Base-by-base conservation (phyloP, 1,140 invertebrate species). In the Dinothrombium tinctorium region DNA sequence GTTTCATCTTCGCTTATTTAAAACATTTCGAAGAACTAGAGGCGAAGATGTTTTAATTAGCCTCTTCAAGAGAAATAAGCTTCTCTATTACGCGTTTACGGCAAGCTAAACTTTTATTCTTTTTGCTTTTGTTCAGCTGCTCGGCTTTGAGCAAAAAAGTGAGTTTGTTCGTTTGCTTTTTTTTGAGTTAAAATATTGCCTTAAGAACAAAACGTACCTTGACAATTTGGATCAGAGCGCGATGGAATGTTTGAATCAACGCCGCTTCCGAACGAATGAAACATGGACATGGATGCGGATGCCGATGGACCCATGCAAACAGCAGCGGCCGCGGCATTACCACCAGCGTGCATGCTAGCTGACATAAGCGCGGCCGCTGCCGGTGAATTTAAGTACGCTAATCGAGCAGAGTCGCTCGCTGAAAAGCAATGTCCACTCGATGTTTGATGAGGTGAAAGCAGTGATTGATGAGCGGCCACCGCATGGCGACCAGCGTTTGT, bases 341-440 rank as follows among this genome's bases (percentile, higher is more conserved):
- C 14, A 4, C 36, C 36, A 15, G 23, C 37, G 23, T 44, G 42
- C 41, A 42, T 42, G n/a, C n/a, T n/a, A n/a, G n/a, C n/a, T n/a
- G 42, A 44, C 37, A 44, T 44, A 14, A 44, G 35, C 15, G 42
- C 42, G 11, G 42, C 42, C 2, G 42, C 42, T 8, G 42, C 42
- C 25, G 39, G 41, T 7, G 42, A 43, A 36, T 44, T 43, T 14
- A 44, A 40, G 31, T 44, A 44, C 20, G 42, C n/a, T n/a, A 43
- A n/a, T 15, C 42, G 20, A 4, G 37, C 37, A 2, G 35, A 28
- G n/a, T 19, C 24, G 15, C 26, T 40, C 2, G 24, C 11, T 20
- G 42, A 8, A 4, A 41, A 33, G 17, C 40, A 37, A 28, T 41
- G 26, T 5, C n/a, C 7, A 38, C 37, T 38, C 11, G 37, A 7